A percentile compares a stretch with the other conserved stretches of the same genome.
Conservation (phyloP, 1,140 invertebrate genomes). For the Venustaconcha ellipsiformis region DNA sequence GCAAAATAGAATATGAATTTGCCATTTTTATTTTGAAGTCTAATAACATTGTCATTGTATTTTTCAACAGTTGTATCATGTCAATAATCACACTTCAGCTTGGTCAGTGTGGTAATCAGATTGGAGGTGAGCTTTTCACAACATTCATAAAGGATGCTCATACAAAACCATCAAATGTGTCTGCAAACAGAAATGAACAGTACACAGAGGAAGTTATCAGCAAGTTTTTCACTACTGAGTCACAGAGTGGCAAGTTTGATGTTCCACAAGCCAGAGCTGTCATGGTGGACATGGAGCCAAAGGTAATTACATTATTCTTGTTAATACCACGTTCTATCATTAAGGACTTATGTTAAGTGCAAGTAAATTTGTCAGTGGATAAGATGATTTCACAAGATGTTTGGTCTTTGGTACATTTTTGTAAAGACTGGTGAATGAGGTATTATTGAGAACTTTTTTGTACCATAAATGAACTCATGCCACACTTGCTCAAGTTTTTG, state of each 20-base stretch:
- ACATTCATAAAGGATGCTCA: conserved; percentile 63
- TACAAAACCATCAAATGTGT: conserved; percentile 41
- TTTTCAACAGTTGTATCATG: conserved; percentile 43
- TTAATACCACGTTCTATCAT: neutral
- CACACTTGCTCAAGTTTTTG: too few relatives aligned
- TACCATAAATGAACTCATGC: too few relatives aligned
- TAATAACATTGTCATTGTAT: neutral
- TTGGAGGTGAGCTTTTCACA: conserved; percentile 67
- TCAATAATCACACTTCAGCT: conserved; percentile 69
- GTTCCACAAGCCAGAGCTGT: conserved; percentile 63
- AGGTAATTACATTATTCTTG: conserved; percentile 48
- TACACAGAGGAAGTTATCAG: conserved; percentile 37
- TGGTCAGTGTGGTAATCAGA: conserved; percentile 72
- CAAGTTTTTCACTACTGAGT: conserved; percentile 20
- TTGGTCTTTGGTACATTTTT: too few relatives aligned
- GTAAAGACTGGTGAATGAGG: too few relatives aligned
- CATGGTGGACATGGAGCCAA: conserved; percentile 70
- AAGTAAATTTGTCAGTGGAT: neutral
- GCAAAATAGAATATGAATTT: too few relatives aligned
- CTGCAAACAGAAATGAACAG: conserved; percentile 36
- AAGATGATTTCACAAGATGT: too few relatives aligned
- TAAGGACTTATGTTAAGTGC: neutral
- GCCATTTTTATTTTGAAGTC: too few relatives aligned
- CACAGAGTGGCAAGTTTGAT: conserved; percentile 16
- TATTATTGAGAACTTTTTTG: too few relatives aligned